Conservation (phyloP, 2,113 vertebrate genomes). For the Hylia prasina region DNA sequence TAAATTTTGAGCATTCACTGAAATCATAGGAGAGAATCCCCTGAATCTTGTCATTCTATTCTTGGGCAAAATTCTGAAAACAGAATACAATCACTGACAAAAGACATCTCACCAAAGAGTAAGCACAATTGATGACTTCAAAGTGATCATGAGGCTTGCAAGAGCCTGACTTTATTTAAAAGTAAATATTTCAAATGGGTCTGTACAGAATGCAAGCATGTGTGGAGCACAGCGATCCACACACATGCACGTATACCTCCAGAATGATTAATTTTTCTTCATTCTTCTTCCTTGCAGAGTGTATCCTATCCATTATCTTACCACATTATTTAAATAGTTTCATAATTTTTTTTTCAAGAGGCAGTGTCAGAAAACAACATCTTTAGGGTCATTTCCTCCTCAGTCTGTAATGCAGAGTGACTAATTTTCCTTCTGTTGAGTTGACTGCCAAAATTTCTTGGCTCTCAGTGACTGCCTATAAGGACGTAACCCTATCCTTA, state of each 20-base stretch:
- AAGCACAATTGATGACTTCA: not conserved
- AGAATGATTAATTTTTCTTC: not conserved
- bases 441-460: not conserved
- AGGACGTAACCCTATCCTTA: not conserved
- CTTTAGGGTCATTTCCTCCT: not conserved
- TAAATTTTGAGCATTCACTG: not conserved
- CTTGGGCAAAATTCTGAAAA: not conserved
- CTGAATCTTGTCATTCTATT: not conserved
- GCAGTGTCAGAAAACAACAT: not conserved
- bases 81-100: not conserved
- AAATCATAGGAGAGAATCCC: not conserved
- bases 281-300: not conserved
- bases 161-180: not conserved
- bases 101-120: not conserved
- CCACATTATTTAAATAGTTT: not conserved
- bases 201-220: not conserved
- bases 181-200: not conserved
- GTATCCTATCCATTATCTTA: not conserved
- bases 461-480: not conserved
- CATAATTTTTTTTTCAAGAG: not conserved
- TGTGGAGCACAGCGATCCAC: not conserved
- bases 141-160: not conserved
- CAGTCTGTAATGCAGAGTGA: not conserved
- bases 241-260: rapidly evolving
- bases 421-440: not conserved